Evolutionary conservation across 2,888 invertebrate species (phyloP).

Genomic region (Stenolophus ochropezus): DNA sequence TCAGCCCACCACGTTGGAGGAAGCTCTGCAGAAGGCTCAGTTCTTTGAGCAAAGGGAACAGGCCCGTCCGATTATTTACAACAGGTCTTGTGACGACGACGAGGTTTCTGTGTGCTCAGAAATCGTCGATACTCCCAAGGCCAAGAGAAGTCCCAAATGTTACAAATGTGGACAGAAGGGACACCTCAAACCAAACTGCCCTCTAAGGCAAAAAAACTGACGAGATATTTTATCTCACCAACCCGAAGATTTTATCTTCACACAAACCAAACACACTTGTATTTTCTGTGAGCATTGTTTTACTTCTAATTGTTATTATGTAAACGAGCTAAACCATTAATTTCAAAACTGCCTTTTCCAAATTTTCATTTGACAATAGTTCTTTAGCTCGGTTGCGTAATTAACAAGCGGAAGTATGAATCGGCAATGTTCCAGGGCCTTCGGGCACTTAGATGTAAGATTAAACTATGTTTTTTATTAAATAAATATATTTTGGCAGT

Average conservation of each 20-base stretch:
- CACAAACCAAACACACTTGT: neutral
- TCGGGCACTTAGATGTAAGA: slow-evolving; percentile 39
- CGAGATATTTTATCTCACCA: slow-evolving; percentile 1
- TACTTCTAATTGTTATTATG: slow-evolving; percentile 18
- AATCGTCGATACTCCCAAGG: slow-evolving; percentile 20
- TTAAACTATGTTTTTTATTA: slow-evolving; percentile 31
- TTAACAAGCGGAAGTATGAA: slow-evolving; percentile 45
- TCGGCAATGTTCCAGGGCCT: slow-evolving; percentile 54
- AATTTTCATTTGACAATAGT: slow-evolving; percentile 5
- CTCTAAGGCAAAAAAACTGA: slow-evolving; percentile 20
- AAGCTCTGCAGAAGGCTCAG: slow-evolving; percentile 48
- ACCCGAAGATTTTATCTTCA: slow-evolving; percentile 30
- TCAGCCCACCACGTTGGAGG: slow-evolving; percentile 49
- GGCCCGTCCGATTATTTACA: slow-evolving; percentile 1
- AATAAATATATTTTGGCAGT: slow-evolving; percentile 48
- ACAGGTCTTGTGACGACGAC: slow-evolving; percentile 36
- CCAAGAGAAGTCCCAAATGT: slow-evolving; percentile 46
- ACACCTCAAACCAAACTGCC: slow-evolving; percentile 51
- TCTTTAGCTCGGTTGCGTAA: slow-evolving; percentile 21
- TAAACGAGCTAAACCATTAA: slow-evolving; percentile 16
- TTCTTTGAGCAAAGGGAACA: slow-evolving; percentile 52
- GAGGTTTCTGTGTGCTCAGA: neutral
- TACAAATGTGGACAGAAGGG: slow-evolving; percentile 54
- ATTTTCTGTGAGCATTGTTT: slow-evolving; percentile 46
- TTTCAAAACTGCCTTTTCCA: slow-evolving; percentile 30